Conservation (phyloP, 2,888 invertebrate species). For the Colletes collaris region DNA sequence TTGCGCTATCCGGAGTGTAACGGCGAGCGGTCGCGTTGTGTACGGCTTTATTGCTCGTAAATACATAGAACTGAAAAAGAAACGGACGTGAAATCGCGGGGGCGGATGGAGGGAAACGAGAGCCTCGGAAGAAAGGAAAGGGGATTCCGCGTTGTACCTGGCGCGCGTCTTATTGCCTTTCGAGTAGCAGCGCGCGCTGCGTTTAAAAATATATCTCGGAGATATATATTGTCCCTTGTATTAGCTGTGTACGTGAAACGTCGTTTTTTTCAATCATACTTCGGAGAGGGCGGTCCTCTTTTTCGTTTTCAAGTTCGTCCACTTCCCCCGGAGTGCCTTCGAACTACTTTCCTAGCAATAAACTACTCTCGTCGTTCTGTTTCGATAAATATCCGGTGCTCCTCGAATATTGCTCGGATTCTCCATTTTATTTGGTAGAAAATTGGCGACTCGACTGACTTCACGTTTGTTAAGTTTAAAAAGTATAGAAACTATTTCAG, state of each 20-base stretch:
- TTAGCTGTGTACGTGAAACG: constrained; percentile 1
- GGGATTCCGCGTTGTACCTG: constrained; percentile 26
- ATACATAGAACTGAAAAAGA: constrained; percentile 53
- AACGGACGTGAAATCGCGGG: background rate
- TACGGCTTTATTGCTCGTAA: constrained; percentile 62
- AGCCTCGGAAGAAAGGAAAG: background rate
- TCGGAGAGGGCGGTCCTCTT: background rate
- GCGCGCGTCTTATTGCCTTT: constrained; percentile 54
- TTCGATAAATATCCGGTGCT: background rate
- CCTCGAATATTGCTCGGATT: too few relatives aligned
- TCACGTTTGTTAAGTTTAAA: too few relatives aligned
- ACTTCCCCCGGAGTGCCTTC: background rate
- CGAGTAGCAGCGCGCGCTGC: constrained; percentile 26
- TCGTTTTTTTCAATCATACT: constrained; percentile 25
- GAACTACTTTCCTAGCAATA: background rate
- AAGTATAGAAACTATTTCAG: too few relatives aligned
- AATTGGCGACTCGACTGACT: too few relatives aligned
- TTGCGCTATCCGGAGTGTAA: constrained; percentile 44
- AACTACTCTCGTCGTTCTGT: too few relatives aligned
- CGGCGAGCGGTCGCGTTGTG: constrained; percentile 44
- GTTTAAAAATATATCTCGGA: constrained; percentile 47
- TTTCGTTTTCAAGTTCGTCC: background rate
- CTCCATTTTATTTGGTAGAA: too few relatives aligned
- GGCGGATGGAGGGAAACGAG: background rate
- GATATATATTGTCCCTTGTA: constrained; percentile 1